Conservation (phyloP, 1,140 invertebrate species). For the Lineus longissimus region DNA sequence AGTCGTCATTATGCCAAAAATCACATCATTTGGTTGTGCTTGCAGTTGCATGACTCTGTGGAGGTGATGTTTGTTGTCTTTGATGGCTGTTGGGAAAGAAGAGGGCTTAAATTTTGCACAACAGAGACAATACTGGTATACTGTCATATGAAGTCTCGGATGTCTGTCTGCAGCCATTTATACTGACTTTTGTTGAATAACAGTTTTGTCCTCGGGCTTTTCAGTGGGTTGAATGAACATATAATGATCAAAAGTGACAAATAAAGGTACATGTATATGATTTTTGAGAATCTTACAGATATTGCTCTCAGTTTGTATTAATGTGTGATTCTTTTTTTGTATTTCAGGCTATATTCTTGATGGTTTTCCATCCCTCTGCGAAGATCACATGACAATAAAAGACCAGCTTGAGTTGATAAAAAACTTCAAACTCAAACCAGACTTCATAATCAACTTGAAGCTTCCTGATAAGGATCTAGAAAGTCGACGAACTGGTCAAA, state of each 20-base stretch:
- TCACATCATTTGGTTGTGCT: no score
- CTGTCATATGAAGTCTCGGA: no score
- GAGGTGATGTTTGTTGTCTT: no score
- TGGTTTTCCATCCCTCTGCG: slow-evolving; percentile 50
- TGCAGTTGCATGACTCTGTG: no score
- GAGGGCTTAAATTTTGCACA: no score
- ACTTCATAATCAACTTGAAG: slow-evolving; percentile 52
- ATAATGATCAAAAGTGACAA: no score
- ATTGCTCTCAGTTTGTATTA: not conserved
- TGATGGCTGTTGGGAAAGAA: slow-evolving; percentile 6
- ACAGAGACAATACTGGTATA: no score
- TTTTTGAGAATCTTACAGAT: not conserved
- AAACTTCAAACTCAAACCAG: slow-evolving; percentile 52
- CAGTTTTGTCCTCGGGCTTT: no score
- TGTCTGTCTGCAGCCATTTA: no score
- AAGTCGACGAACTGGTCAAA: slow-evolving; percentile 38
- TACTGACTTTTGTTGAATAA: no score
- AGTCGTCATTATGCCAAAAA: slow-evolving; percentile 16
- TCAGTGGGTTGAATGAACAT: no score
- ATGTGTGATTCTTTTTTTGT: slow-evolving; percentile 8
- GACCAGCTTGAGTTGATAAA: slow-evolving; percentile 52
- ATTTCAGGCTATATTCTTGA: slow-evolving; percentile 51
- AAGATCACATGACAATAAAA: slow-evolving; percentile 43
- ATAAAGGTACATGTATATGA: no score
- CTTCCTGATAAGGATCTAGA: slow-evolving; percentile 51